These are phyloP conservation scores for Unio delphinus DNA, from an alignment of 2,888 invertebrate species.

Conservation along the genomic window DNA sequence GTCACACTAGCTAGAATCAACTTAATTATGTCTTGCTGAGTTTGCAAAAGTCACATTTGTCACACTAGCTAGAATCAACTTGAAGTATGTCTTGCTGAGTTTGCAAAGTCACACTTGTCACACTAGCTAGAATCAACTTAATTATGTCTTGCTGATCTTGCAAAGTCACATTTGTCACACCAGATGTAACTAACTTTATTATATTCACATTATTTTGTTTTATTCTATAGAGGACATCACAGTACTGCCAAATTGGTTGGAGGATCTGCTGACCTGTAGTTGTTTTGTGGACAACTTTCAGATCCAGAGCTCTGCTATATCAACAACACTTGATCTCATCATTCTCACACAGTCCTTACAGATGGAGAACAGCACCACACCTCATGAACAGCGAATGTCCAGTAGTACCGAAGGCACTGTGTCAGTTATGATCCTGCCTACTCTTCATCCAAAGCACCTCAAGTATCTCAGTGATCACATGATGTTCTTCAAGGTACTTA, in stretches of 20 bases:
- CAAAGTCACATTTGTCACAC: no score
- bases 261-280: conserved; percentile 79
- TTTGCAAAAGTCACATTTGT: no score
- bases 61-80: no score
- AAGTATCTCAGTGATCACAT: conserved; percentile 80
- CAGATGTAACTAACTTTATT: no score
- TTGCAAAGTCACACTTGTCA: no score
- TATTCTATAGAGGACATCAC: conserved; percentile 53
- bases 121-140: no score
- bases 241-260: conserved; percentile 77
- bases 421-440: conserved; percentile 81
- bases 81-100: no score
- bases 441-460: conserved; percentile 80
- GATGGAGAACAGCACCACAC: conserved; percentile 28
- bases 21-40: no score
- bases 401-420: conserved; percentile 68
- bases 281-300: conserved; percentile 77
- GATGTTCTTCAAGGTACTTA: conserved; percentile 77
- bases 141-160: no score
- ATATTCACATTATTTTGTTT: no score
- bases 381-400: conserved; percentile 9
- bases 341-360: conserved; percentile 75
- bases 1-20: no score
- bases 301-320: conserved; percentile 77
- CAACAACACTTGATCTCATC: conserved; percentile 82